Percentiles rank a stretch among this genome's conserved stretches.
These are phyloP conservation scores for Callipepla californica DNA, from an alignment of 2,113 vertebrate species.

Conservation along the genomic window DNA sequence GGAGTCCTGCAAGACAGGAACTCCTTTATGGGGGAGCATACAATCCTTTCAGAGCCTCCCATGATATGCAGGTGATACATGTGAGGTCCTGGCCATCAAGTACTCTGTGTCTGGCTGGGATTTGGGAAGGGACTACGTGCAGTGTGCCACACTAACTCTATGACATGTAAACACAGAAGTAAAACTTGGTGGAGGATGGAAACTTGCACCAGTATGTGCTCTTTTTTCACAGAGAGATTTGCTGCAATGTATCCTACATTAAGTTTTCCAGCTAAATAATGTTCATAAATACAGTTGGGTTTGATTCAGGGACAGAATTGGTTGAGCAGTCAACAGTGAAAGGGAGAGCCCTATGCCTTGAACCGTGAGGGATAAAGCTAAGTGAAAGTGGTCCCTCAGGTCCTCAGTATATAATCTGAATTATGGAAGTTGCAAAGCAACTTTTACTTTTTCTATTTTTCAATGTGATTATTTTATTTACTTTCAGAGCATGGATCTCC, in stretches of 20 bases:
- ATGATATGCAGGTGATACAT: accelerated
- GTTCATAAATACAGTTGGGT: conserved; percentile 32
- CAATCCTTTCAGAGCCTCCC: not conserved
- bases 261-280: conserved; percentile 36
- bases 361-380: conserved; percentile 47
- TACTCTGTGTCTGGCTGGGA: not conserved
- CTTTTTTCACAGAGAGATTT: not conserved
- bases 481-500: conserved; percentile 32
- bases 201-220: not conserved
- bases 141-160: accelerated
- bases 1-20: not conserved
- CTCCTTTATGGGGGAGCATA: not conserved
- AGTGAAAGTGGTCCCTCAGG: not conserved
- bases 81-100: accelerated
- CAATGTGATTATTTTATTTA: conserved; percentile 58
- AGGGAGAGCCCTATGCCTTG: conserved; percentile 44
- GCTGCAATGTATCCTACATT: not conserved
- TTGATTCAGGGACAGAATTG: conserved; percentile 35
- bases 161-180: not conserved
- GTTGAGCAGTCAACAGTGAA: conserved; percentile 60
- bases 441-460: conserved; percentile 12
- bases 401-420: not conserved
- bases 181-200: not conserved
- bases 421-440: not conserved
- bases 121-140: accelerated